A percentile compares a stretch with the other conserved stretches of the same genome.
These are phyloP conservation scores for Scotopteryx bipunctaria DNA, from an alignment of 2,888 invertebrate genomes.

Conservation along the genomic window DNA sequence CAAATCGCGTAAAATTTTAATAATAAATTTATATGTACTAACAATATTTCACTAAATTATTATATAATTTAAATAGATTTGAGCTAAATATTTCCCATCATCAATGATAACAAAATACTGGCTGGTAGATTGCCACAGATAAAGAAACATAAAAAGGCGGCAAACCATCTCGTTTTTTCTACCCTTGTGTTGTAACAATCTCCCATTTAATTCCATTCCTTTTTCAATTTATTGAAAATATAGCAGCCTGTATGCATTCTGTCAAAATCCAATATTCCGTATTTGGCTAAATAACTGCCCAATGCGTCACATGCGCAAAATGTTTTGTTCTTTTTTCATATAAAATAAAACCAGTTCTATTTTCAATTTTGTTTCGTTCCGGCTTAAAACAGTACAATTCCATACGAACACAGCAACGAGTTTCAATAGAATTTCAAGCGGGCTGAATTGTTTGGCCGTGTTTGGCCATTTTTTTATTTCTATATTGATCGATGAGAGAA, in stretches of 20 bases:
- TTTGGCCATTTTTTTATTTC: constrained; percentile 8
- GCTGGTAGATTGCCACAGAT: no score
- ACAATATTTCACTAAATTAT: no score
- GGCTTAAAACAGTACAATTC: constrained; percentile 8
- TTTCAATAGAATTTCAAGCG: constrained; percentile 11
- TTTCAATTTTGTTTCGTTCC: constrained; percentile 8
- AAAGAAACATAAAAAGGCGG: no score
- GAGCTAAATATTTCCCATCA: no score
- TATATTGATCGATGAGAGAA: constrained; percentile 24
- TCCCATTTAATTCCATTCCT: background rate
- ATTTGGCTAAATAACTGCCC: background rate
- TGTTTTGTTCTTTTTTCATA: background rate
- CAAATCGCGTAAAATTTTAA: no score
- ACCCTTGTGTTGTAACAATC: no score
- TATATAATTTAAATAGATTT: no score
- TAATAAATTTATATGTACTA: no score
- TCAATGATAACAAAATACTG: no score
- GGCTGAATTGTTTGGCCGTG: constrained; percentile 14
- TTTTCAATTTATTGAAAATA: background rate
- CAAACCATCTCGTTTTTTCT: background rate
- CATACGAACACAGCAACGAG: constrained; percentile 9
- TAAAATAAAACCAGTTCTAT: constrained; percentile 4
- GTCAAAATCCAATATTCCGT: background rate
- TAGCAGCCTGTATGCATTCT: background rate
- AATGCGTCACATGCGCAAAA: background rate